These are phyloP conservation scores for Aphelenchoides bicaudatus DNA, from an alignment of 2,888 invertebrate genomes.

Conservation along the genomic window DNA sequence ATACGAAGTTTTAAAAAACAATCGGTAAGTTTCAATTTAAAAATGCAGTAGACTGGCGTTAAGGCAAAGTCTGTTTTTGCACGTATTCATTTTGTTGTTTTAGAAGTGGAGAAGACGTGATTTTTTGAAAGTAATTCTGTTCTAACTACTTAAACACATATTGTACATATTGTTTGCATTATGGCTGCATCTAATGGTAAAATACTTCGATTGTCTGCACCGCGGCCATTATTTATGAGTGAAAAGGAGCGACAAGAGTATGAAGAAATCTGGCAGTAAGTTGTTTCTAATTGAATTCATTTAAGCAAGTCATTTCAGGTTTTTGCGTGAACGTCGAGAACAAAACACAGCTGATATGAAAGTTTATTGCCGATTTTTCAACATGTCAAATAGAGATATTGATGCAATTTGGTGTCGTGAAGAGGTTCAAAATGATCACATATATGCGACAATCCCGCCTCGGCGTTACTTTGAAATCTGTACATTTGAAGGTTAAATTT, in stretches of 20 bases:
- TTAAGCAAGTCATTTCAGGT: too few relatives aligned
- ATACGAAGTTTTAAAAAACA: too few relatives aligned
- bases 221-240: slow-evolving; percentile 8
- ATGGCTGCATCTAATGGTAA: too few relatives aligned
- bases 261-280: neutral
- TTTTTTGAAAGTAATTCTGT: too few relatives aligned
- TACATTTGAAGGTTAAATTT: slow-evolving; percentile 6
- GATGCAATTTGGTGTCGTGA: slow-evolving; percentile 18
- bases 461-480: slow-evolving; percentile 5
- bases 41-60: too few relatives aligned
- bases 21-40: too few relatives aligned
- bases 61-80: too few relatives aligned
- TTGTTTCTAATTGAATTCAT: too few relatives aligned
- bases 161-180: too few relatives aligned
- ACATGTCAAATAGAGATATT: slow-evolving; percentile 11
- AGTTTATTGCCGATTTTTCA: slow-evolving; percentile 18
- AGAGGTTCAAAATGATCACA: slow-evolving; percentile 5
- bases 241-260: neutral
- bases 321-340: neutral
- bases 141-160: too few relatives aligned
- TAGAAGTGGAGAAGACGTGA: too few relatives aligned
- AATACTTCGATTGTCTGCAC: neutral
- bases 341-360: neutral
- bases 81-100: too few relatives aligned
- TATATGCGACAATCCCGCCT: slow-evolving; percentile 7